These are phyloP conservation scores for Serinus canaria DNA, from an alignment of 2,113 vertebrate species.

Conservation along the genomic window DNA sequence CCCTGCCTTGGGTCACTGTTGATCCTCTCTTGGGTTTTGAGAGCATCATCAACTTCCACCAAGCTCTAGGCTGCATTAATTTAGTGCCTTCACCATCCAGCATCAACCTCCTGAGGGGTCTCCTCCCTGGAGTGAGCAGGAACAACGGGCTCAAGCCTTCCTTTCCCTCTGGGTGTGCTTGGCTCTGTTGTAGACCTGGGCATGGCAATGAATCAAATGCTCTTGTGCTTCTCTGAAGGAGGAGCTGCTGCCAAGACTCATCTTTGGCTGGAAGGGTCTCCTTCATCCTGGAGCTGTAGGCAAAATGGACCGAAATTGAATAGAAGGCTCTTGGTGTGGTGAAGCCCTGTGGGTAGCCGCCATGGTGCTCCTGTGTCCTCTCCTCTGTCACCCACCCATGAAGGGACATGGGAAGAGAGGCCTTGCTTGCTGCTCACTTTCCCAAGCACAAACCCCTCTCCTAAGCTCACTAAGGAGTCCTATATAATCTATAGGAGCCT, in stretches of 20 bases:
- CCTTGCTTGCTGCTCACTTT: neutral
- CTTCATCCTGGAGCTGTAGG: neutral
- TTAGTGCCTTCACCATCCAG: neutral
- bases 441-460: neutral
- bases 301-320: neutral
- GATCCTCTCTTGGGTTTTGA: neutral
- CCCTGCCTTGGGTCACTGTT: neutral
- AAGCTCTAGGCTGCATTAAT: neutral
- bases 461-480: neutral
- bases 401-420: neutral
- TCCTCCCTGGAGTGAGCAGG: neutral
- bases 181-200: rapidly evolving
- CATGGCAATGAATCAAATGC: neutral
- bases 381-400: neutral
- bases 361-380: neutral
- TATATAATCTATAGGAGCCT: neutral
- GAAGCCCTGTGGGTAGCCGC: neutral
- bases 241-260: neutral
- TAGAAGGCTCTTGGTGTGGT: neutral
- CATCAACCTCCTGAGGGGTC: neutral
- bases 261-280: neutral
- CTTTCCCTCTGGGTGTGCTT: neutral
- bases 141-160: neutral
- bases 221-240: neutral
- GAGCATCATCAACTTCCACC: rapidly evolving